Base-by-base conservation (phyloP, 2,113 vertebrate species). In the Chamaetylas fuelleborni region DNA sequence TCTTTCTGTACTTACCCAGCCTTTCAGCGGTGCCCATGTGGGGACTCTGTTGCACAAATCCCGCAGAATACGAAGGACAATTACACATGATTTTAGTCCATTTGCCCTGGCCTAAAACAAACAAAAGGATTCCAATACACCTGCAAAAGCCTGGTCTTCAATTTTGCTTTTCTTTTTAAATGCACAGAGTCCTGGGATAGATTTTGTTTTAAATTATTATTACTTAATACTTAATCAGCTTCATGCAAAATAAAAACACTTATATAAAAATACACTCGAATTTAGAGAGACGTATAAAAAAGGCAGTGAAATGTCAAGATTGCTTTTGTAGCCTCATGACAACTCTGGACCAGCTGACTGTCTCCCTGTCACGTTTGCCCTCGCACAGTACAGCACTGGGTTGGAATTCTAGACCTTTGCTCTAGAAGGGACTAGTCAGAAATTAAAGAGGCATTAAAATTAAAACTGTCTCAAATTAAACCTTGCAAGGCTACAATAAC, bases 31-130 rank as follows among this genome's bases (percentile, higher is more conserved):
- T 74, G 99, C 99, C 99, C 99, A 99, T 57, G 98, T 97, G n/a
- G 98, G 98, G 90, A 99, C 98, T 98, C 99, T 98, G 98, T 99
- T 99, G 99, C 99, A 99, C 98, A 99, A 99, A 98, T 99, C 98
- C 95, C 99, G 98, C 70, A 99, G 99, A 98, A 99, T 99, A 94
- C 99, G 99, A 90, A 99, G 99, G 81, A 99, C 98, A 96, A 99
- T 99, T 97, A 99, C 99, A 97, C 99, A 99, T 95, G 99, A 99
- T 97, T 99, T 99, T 97, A 99, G 98, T 98, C 99, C 99, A 73
- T 99, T 99, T 97, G 99, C 99, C 98, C 99, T 99, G 97, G 99
- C 99, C 99, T 99, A 98, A 97, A 98, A 97, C 97, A 97, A 98
- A 98, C 95, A 98, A 92, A 98, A 98, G 93, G 95, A 98, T 96